Evolutionary conservation across 2,888 invertebrate genomes (phyloP).

Genomic region (Miltochrista miniata): DNA sequence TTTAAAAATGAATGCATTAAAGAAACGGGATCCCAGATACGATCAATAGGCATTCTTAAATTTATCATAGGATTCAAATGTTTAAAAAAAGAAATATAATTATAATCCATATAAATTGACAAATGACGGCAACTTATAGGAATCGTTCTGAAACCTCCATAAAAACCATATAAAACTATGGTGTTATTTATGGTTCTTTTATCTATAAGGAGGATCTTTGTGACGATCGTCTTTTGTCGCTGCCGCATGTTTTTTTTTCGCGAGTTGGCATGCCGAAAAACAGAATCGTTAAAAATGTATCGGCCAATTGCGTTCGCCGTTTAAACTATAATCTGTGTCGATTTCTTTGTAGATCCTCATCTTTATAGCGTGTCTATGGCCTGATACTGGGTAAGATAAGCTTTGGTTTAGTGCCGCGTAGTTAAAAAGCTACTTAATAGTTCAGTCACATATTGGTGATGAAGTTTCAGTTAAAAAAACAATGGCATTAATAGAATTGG

Average conservation of each 20-base stretch:
- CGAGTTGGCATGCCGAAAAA: slow-evolving; percentile 52
- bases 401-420: slow-evolving; percentile 38
- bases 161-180: slow-evolving; percentile 55
- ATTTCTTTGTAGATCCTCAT: slow-evolving; percentile 72
- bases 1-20: slow-evolving; percentile 4
- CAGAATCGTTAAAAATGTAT: slow-evolving; percentile 61
- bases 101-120: slow-evolving; percentile 34
- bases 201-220: slow-evolving; percentile 62
- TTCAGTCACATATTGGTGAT: background rate
- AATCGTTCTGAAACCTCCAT: slow-evolving; percentile 27
- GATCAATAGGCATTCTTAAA: slow-evolving; percentile 13
- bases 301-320: slow-evolving; percentile 56
- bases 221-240: slow-evolving; percentile 70
- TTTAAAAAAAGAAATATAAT: slow-evolving; percentile 23
- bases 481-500: background rate
- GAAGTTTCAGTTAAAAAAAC: slow-evolving; percentile 1
- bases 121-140: slow-evolving; percentile 36
- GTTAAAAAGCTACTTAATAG: slow-evolving; percentile 14
- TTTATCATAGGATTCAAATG: slow-evolving; percentile 22
- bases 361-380: slow-evolving; percentile 65
- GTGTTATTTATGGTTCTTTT: slow-evolving; percentile 77
- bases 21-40: slow-evolving; percentile 12
- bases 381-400: slow-evolving; percentile 34
- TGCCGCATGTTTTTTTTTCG: slow-evolving; percentile 59
- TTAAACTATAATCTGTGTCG: slow-evolving; percentile 62